Base-by-base conservation (phyloP, 2,113 vertebrate genomes). In the Artemisiospiza belli region DNA sequence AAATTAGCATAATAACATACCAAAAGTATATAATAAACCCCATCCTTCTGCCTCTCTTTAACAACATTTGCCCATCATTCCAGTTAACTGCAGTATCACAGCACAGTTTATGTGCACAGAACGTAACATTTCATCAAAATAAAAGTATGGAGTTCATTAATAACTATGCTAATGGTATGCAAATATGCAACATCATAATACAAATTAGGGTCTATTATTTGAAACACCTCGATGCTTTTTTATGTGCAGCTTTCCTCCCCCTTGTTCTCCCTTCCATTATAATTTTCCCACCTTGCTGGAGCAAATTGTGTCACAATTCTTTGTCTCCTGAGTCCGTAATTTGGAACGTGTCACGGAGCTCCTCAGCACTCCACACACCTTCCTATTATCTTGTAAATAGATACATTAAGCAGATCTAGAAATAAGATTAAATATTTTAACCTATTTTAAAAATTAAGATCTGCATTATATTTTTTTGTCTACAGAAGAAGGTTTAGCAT, bases 271-370 rank as follows among this genome's bases (percentile, higher is more conserved):
- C 54, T 89, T 73, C 69, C 74, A 44, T 91, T 87, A 51, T 83
- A 79, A 96, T 96, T 88, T 93, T n/a, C 47, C 61, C 37, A 59
- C 84, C 55, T 84, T 82, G 81, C 88, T 87, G 78, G 85, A 95
- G 74, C 33, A 87, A 95, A 90, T 46, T 41, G 37, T 87, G 70
- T 62, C 90, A 85, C 85, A 88, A 43, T 79, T 28, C 90, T 84
- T 90, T 72, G 62, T 79, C 75, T 96, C 90, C 51, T 0, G 30
- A 87, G 77, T 62, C 90, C 88, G 0, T 94, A 92, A 94, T 94
- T 85, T 85, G 63, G 82, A 83, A 58, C 85, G 44, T 64, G 58
- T 91, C 82, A 79, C 2, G 11, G 62, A 9, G 37, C 41, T 91
- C 49, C 58, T 41, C 27, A 79, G 75, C 64, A 63, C 73, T 61